Evolutionary conservation across 2,797 vertebrate genomes (phyloP).

Genomic region (Betta splendens): DNA sequence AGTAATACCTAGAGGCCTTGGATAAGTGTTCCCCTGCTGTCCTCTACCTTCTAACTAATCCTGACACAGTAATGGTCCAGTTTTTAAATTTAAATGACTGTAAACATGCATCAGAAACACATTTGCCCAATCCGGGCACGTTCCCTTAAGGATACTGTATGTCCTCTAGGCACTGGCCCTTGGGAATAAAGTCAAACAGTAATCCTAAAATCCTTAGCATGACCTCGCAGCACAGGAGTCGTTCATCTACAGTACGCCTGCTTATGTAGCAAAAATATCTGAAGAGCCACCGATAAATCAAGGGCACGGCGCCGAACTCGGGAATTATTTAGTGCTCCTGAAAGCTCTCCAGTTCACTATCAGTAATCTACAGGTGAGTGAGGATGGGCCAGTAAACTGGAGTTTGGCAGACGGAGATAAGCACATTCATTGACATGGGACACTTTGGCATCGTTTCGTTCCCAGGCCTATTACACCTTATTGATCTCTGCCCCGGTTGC

Average conservation of each 20-base stretch:
- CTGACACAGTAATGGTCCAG: neutral
- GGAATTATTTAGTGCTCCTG: conserved; percentile 50
- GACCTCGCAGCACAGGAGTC: conserved; percentile 24
- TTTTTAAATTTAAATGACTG: conserved; percentile 12
- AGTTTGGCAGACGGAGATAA: conserved; percentile 80
- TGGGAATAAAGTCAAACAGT: conserved; percentile 35
- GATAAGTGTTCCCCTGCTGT: conserved; percentile 14
- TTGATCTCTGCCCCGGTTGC: conserved; percentile 76
- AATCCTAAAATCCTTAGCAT: conserved; percentile 32
- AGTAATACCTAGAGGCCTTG: neutral
- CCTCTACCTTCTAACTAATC: neutral
- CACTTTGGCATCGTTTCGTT: conserved; percentile 78
- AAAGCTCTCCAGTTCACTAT: conserved; percentile 64
- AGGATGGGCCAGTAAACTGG: conserved; percentile 47
- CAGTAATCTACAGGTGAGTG: conserved; percentile 76
- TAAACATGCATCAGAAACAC: conserved; percentile 24
- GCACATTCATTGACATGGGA: conserved; percentile 80
- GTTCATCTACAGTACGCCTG: conserved; percentile 20
- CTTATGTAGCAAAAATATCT: conserved; percentile 35
- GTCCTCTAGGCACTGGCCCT: conserved; percentile 19
- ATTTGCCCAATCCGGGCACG: conserved; percentile 15
- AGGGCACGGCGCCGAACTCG: conserved; percentile 50
- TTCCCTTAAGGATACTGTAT: conserved; percentile 10
- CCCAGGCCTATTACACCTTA: conserved; percentile 78
- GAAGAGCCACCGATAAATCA: conserved; percentile 58